These are phyloP conservation scores for Chondrosia reniformis DNA, from an alignment of 37 sponge, comb jelly and placozoan species.

Conservation along the genomic window DNA sequence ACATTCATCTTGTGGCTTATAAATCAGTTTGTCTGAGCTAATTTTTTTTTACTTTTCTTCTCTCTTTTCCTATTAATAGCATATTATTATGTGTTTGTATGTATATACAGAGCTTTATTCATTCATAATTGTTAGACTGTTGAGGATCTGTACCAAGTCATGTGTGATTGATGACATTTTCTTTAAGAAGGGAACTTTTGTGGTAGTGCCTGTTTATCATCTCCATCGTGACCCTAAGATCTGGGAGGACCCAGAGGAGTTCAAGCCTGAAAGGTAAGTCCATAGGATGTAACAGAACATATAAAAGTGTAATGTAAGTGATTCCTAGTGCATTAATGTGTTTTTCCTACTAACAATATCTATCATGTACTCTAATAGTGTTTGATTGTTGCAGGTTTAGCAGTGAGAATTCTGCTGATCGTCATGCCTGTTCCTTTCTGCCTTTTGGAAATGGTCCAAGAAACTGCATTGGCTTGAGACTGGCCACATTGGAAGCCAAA, in stretches of 20 bases:
- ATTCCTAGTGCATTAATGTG: no score
- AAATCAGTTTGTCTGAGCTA: no score
- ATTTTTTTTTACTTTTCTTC: no score
- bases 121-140: not conserved
- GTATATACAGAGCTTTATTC: not conserved
- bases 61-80: no score
- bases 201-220: not conserved
- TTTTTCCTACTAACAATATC: no score
- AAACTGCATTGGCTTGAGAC: not conserved
- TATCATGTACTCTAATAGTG: no score
- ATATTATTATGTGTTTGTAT: not conserved
- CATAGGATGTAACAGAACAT: no score
- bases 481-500: not conserved
- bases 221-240: not conserved
- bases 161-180: not conserved
- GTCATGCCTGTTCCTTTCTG: not conserved
- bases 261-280: not conserved
- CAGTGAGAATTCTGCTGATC: not conserved
- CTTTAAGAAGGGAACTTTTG: not conserved
- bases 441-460: not conserved
- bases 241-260: conserved; percentile 1
- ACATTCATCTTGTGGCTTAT: no score
- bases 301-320: no score
- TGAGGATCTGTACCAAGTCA: not conserved
- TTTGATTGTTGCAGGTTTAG: no score